Evolutionary conservation across 2,113 vertebrate genomes (phyloP), one percentile per base, ranked within the genome.

Genomic region (Pelecanus crispus): DNA sequence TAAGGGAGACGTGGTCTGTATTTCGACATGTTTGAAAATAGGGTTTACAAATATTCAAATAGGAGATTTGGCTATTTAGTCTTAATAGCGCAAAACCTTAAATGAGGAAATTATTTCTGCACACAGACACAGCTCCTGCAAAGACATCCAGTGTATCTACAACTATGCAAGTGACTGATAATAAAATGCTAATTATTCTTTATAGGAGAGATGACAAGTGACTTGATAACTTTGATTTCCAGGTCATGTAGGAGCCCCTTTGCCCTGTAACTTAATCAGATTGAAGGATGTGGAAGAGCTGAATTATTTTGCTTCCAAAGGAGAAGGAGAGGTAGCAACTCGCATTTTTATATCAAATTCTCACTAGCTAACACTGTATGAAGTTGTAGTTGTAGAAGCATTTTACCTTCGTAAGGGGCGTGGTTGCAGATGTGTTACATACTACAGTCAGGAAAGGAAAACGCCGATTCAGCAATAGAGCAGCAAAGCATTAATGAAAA

Each of bases 161-260:
- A 62, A 14, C 31, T 56, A 9, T 40, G 56, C 82, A 63, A 92
- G 79, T 70, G 40, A 59, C 71, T 75, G 44, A 68, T 81, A 47
- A 63, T 25, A 31, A 89, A 66, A 42, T 93, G 68, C 34, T 86
- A n/a, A 86, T 74, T 63, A 28, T 15, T 72, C 12, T 78, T 81
- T 81, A 6, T 59, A 78, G 83, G 59, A 87, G 62, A 83, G 65
- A 92, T 94, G 75, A 96, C 63, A 74, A 81, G 49, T 88, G 73
- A 92, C 73, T n/a, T 66, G 88, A 65, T 92, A 73, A 90, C 97
- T 96, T 86, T 97, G 72, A 96, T 86, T 95, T 96, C 53, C 90
- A 99, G 99, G 99, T 94, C 99, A 99, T 4, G 99, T 99, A 10
- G 99, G 99, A 55, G 99, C 99, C 28, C 99, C 99, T 24, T 95